phyloP scores from a whole-genome alignment of 30 jellyfish, hydroid and myxozoan species.

The Sanderia malayensis region DNA sequence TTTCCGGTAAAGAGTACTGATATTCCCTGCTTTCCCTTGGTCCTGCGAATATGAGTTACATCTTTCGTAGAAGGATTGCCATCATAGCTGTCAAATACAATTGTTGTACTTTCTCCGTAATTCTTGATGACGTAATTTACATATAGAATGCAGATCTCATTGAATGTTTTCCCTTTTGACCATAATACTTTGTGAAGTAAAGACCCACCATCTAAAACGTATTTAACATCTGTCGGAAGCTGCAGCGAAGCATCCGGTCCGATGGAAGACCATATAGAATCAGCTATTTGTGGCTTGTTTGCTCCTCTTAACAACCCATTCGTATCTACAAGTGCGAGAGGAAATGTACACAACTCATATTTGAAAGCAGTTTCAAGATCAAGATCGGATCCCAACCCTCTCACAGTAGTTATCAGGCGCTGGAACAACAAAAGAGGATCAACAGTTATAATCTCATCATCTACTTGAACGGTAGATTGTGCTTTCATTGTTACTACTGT shows the following conservation, averaged over 20 bases:
- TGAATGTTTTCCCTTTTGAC: conserved; percentile 19
- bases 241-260: conserved; percentile 16
- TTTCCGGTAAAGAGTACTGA: conserved; percentile 26
- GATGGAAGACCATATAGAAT: conserved; percentile 10
- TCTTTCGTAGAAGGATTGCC: conserved; percentile 25
- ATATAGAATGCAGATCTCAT: background rate
- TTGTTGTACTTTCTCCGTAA: conserved; percentile 19
- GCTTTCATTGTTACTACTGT: conserved; percentile 8
- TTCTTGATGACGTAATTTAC: background rate
- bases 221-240: conserved; percentile 6
- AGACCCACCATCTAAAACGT: conserved; percentile 6
- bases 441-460: conserved; percentile 8
- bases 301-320: conserved; percentile 25
- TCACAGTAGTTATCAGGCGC: conserved; percentile 25
- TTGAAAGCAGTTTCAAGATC: conserved; percentile 11
- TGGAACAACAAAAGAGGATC: conserved; percentile 27
- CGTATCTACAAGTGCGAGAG: conserved; percentile 10
- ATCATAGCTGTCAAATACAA: conserved; percentile 31
- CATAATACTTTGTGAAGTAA: conserved; percentile 22
- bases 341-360: conserved; percentile 15
- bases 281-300: conserved; percentile 22
- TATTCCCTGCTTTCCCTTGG: conserved; percentile 13
- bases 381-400: conserved; percentile 15
- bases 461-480: conserved; percentile 16
- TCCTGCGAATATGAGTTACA: conserved; percentile 36